Evolutionary conservation across 1,140 invertebrate species (phyloP), one percentile per base, ranked within the genome.

Genomic region (Drosophila neocordata): DNA sequence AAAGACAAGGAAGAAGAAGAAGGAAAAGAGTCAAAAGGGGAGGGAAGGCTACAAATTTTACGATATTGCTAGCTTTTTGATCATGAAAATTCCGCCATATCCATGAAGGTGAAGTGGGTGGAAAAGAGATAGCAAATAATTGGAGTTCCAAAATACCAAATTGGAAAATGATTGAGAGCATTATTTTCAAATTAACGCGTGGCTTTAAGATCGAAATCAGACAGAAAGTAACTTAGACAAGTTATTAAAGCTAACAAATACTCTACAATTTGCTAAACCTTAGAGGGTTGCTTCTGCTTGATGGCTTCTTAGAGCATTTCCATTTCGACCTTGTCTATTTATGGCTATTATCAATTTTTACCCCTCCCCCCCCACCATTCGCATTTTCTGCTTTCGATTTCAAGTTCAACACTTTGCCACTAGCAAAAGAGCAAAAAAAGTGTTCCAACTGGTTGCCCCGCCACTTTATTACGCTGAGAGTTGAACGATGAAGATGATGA

Each of bases 161-260:
- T 88, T 69, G 73, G 62, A 83, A 88, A 88, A 88, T 88, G 83
- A 88, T 88, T 88, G 79, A 81, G 76, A 71, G 83, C 83, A 88
- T 88, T 88, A 88, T 88, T 88, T 88, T 88, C 76, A 88, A 83
- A 88, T 88, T 88, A 88, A 77, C 83, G 76, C 83, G 79, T 83
- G 79, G 83, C 83, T 88, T 57, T 44, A 59, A 65, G 59, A 41
- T 13, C 18, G 11, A 6, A 18, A 59, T 44, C 22, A 24, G 22
- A 4, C 22, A 24, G 22, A 24, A 24, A 24, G 22, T 24, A 4
- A 1, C 22, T 24, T 24, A 24, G 22, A 24, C 22, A 24, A 4
- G n/a, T n/a, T n/a, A 24, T 4, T 24, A 24, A 62, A 79, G 60
- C 6, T 31, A 31, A 2, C 2, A 48, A 18, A 48, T 48, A 48